A percentile compares a stretch with the other conserved stretches of the same genome.
Evolutionary conservation across 2,888 invertebrate species (phyloP).

Genomic region (Nipponacmea schrenckii): DNA sequence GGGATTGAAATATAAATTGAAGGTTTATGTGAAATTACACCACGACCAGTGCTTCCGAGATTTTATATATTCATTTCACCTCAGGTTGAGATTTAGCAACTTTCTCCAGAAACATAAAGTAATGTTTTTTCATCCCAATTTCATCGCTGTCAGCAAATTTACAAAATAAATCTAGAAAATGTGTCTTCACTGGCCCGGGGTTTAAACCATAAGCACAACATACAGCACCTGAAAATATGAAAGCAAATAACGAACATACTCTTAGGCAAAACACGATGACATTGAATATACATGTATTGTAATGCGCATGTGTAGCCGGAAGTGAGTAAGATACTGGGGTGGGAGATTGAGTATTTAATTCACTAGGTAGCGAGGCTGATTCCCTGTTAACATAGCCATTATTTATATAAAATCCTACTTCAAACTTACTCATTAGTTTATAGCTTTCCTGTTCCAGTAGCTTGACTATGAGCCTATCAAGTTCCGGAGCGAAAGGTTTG

Average conservation of each 20-base stretch:
- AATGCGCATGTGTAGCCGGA: too few species aligned
- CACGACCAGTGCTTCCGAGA: background rate
- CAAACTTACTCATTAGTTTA: background rate
- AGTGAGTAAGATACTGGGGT: too few species aligned
- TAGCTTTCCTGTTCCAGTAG: background rate
- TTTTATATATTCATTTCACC: too few species aligned
- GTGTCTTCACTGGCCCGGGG: background rate
- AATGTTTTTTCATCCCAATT: background rate
- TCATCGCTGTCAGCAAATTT: background rate
- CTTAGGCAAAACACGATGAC: too few species aligned
- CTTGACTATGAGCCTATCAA: background rate
- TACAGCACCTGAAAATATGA: background rate
- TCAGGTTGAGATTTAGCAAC: background rate
- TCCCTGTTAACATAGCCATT: too few species aligned
- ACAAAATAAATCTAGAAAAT: background rate
- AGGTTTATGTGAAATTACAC: too few species aligned
- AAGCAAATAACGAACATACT: too few species aligned
- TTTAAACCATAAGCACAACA: background rate
- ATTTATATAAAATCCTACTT: background rate
- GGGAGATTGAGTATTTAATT: too few species aligned
- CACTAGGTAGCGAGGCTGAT: too few species aligned
- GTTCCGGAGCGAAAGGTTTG: background rate
- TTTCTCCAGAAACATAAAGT: background rate
- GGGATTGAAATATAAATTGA: too few species aligned
- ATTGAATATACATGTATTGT: too few species aligned